Base-by-base conservation (phyloP, 1,140 invertebrate genomes). In the Papilio polytes region DNA sequence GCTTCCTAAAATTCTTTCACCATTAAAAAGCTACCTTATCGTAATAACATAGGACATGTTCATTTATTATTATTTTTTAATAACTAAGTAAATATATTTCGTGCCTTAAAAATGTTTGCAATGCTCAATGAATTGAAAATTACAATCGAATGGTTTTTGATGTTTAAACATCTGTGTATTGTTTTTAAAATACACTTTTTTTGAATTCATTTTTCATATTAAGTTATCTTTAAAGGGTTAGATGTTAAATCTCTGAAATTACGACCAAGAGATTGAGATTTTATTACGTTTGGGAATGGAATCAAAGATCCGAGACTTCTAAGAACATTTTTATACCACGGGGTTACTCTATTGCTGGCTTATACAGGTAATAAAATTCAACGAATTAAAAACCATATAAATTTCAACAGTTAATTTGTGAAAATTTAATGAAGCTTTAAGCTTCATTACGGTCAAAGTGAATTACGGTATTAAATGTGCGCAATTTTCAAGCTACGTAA, bases 351-450 rank as follows among this genome's bases (percentile, higher is more conserved):
- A 18, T 72, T 18, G 26, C 70, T 44, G 3, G 26, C 10, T 2
- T 73, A 44, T 41, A 41, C 10, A 74, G 44, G 9, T 9, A 73
- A 46, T 73, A 44, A 73, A 44, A 15, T 41, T 74, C 6, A 36
- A 3, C 41, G 7, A 46, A 20, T 74, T 70, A 70, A 70, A 70
- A 70, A 15, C 13, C 26, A 20, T 31, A 31, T 70, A 36, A 70
- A 70, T 70, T 70, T 15, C 44, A 41, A 41, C n/a, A 76, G 41
- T 76, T 26, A 51, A 44, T 13, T 76, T 48, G 46, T 76, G 74
- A 76, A 76, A 48, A 51, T 48, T 76, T 51, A 76, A 76, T 76
- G 46, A 76, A 51, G n/a, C 41, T 76, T 51, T 76, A 76, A 76
- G 74, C 74, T 51, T 76, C 46, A 26, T 76, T 76, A 76, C 41